A percentile compares a stretch with the other conserved stretches of the same genome.
Evolutionary conservation across 2,797 vertebrate species (phyloP).

Genomic region (Oreochromis grahami): DNA sequence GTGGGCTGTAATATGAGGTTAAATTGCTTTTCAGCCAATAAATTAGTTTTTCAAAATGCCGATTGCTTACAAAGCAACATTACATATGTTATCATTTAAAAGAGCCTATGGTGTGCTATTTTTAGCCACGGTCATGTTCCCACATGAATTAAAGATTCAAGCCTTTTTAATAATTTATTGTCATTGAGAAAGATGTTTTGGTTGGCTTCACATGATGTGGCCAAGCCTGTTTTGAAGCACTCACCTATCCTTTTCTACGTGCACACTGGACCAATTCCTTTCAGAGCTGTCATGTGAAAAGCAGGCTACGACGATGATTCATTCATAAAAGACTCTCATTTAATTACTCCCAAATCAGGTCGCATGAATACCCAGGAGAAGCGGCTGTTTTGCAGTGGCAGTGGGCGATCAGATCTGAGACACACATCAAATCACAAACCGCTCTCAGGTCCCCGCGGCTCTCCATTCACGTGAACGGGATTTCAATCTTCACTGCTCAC

Average conservation of each 20-base stretch:
- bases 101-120: slow-evolving; percentile 33
- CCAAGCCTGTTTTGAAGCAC: slow-evolving; percentile 42
- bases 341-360: slow-evolving; percentile 68
- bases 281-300: slow-evolving; percentile 54
- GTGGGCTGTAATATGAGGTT: neutral
- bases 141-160: slow-evolving; percentile 69
- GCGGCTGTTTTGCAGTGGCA: slow-evolving; percentile 12
- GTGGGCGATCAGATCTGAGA: slow-evolving; percentile 37
- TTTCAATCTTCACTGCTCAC: slow-evolving; percentile 49
- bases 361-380: slow-evolving; percentile 43
- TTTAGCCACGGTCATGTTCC: slow-evolving; percentile 59
- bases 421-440: slow-evolving; percentile 34
- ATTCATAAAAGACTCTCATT: slow-evolving; percentile 61
- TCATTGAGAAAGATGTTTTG: slow-evolving; percentile 62
- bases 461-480: slow-evolving; percentile 36
- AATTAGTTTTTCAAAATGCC: neutral
- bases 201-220: slow-evolving; percentile 44
- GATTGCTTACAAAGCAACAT: slow-evolving; percentile 20
- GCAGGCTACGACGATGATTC: slow-evolving; percentile 35
- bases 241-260: slow-evolving; percentile 47
- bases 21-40: neutral
- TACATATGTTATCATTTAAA: slow-evolving; percentile 2
- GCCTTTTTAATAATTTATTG: slow-evolving; percentile 70
- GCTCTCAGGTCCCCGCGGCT: slow-evolving; percentile 26
- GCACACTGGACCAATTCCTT: slow-evolving; percentile 27